Conservation (phyloP, 2,113 vertebrate genomes). For the Chauna torquata region DNA sequence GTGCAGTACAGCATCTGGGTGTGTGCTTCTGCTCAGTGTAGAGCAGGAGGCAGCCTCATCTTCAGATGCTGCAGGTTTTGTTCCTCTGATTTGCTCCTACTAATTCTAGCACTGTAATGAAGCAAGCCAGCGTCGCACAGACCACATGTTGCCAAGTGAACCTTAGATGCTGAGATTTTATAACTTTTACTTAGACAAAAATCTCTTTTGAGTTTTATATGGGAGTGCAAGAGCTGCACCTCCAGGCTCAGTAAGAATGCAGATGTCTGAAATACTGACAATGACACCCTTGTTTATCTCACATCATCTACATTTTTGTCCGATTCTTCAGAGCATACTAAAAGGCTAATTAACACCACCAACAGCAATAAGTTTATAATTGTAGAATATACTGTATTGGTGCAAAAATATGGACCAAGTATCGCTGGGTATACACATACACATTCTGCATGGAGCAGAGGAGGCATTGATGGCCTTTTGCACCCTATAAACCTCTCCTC, state of each 20-base stretch:
- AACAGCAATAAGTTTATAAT: not conserved
- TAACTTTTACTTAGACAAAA: not conserved
- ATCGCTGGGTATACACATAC: rapidly evolving
- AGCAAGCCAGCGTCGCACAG: not conserved
- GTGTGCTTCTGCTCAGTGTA: not conserved
- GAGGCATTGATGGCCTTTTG: not conserved
- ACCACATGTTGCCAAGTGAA: not conserved
- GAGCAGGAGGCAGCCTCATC: not conserved
- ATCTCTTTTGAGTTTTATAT: not conserved
- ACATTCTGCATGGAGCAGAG: not conserved
- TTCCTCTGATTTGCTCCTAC: not conserved
- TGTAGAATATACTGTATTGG: not conserved
- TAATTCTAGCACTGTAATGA: not conserved
- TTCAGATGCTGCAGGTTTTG: not conserved
- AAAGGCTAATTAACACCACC: not conserved
- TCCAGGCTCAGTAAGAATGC: not conserved
- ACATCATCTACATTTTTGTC: not conserved
- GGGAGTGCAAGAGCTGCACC: not conserved
- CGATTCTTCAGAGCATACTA: not conserved
- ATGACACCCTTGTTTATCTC: not conserved
- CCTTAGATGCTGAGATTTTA: not conserved
- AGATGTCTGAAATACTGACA: not conserved
- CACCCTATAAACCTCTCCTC: not conserved
- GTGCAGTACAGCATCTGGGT: not conserved
- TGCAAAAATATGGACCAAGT: not conserved